phyloP scores from a whole-genome alignment of 2,797 vertebrate genomes.

The Kryptolebias ocellatus region DNA sequence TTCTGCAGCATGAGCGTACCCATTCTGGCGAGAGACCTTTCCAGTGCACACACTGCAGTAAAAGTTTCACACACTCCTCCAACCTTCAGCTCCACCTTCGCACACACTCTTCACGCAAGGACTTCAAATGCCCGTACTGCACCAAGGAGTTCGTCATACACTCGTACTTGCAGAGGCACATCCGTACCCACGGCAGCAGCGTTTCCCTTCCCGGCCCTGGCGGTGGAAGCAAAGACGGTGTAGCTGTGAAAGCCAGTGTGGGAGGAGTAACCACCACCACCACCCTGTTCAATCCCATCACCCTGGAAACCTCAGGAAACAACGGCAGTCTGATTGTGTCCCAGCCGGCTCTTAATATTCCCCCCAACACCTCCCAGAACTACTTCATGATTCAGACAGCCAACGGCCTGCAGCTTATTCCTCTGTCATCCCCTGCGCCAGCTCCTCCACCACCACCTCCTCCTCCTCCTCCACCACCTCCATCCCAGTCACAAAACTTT shows the following conservation, averaged over 20 bases:
- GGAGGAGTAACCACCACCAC: constrained; percentile 74
- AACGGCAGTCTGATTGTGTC: constrained; percentile 83
- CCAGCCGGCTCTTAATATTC: constrained; percentile 86
- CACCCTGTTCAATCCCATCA: constrained; percentile 84
- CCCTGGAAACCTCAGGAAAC: constrained; percentile 82
- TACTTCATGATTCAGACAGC: constrained; percentile 92
- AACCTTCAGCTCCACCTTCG: constrained; percentile 91
- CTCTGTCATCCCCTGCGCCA: constrained; percentile 81
- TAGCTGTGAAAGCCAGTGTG: constrained; percentile 74
- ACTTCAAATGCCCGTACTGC: constrained; percentile 88
- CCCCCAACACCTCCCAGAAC: constrained; percentile 85
- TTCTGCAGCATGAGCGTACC: constrained; percentile 88
- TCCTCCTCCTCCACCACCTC: constrained; percentile 81
- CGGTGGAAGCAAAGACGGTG: constrained; percentile 65
- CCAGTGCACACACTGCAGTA: constrained; percentile 87
- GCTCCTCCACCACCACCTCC: constrained; percentile 74
- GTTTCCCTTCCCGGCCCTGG: constrained; percentile 36
- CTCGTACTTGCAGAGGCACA: constrained; percentile 91
- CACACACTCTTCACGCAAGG: constrained; percentile 90
- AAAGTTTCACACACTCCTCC: constrained; percentile 91
- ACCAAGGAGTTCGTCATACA: constrained; percentile 93
- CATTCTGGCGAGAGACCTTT: constrained; percentile 92
- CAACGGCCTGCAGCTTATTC: constrained; percentile 91
- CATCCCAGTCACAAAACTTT: constrained; percentile 81
- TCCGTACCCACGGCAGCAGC: constrained; percentile 84